These are phyloP conservation scores for Diadema setosum DNA, from an alignment of 35 echinoderm and acorn worm genomes.

Conservation along the genomic window DNA sequence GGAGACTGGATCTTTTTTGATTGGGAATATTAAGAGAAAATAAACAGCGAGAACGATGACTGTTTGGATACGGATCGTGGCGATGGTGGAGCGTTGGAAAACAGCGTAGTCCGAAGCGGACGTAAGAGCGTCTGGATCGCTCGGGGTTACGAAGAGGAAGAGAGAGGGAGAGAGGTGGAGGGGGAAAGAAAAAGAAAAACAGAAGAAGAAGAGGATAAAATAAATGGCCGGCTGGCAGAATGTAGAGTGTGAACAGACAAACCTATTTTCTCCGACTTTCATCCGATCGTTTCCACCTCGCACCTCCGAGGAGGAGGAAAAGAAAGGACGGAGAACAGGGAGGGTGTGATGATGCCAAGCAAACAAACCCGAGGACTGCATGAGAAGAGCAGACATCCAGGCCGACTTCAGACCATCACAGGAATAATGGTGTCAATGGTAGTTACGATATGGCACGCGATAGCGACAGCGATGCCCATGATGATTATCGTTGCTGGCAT, in stretches of 20 bases:
- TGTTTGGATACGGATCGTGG: background rate
- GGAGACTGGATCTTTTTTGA: background rate
- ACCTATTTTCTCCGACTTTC: background rate
- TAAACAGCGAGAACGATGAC: background rate
- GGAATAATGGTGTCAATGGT: too few species aligned
- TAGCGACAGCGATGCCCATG: too few species aligned
- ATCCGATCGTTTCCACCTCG: too few species aligned
- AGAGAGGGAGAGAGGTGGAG: background rate
- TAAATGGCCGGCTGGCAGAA: background rate
- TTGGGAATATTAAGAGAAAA: slow-evolving; percentile 15
- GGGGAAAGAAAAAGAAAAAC: background rate
- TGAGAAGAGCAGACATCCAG: too few species aligned
- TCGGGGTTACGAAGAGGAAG: background rate
- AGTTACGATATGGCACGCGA: too few species aligned
- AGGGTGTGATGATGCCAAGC: too few species aligned
- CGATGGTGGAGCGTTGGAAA: background rate
- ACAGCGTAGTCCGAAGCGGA: background rate
- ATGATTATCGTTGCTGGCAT: too few species aligned
- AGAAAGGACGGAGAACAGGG: too few species aligned
- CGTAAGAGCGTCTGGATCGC: background rate
- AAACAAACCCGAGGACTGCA: too few species aligned
- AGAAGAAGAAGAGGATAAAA: background rate
- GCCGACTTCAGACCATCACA: too few species aligned
- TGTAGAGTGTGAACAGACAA: background rate
- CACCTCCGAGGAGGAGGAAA: too few species aligned